Conservation (phyloP, 64 coral and sea anemone genomes). For the Astreopora myriophthalma region DNA sequence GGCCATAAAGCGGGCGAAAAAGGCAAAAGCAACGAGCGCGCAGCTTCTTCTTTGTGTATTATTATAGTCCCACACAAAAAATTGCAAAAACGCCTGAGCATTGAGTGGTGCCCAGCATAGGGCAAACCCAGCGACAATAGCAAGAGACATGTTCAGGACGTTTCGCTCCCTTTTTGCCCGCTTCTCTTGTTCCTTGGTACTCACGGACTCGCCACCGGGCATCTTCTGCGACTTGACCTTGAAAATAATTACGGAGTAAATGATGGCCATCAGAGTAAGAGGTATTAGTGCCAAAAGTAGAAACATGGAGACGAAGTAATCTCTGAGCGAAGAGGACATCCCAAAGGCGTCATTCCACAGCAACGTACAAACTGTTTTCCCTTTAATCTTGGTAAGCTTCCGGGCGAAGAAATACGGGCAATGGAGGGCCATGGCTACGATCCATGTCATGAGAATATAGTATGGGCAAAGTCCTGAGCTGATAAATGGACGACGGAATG, state of each 20-base stretch:
- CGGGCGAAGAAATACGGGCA: not conserved
- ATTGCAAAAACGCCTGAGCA: not conserved
- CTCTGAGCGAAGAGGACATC: not conserved
- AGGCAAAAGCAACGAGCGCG: not conserved
- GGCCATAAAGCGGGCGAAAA: not conserved
- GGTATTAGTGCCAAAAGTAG: not conserved
- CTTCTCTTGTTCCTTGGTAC: not conserved
- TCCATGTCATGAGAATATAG: not conserved
- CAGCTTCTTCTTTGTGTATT: not conserved
- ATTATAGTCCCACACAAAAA: conserved; percentile 11
- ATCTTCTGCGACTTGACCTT: conserved; percentile 15
- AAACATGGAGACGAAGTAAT: conserved; percentile 10
- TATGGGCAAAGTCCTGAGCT: conserved; percentile 10
- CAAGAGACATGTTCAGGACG: conserved; percentile 13
- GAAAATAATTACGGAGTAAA: conserved; percentile 18
- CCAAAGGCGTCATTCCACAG: not conserved
- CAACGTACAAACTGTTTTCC: not conserved
- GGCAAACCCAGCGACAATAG: conserved; percentile 25
- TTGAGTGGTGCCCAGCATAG: conserved; percentile 16
- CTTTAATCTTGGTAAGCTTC: not conserved
- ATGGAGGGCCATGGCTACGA: conserved; percentile 30
- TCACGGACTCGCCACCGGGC: conserved; percentile 1
- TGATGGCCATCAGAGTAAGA: not conserved
- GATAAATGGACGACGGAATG: not conserved
- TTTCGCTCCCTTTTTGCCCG: conserved; percentile 3